Evolutionary conservation across 2,797 vertebrate genomes (phyloP).

Genomic region (Lacerta agilis): DNA sequence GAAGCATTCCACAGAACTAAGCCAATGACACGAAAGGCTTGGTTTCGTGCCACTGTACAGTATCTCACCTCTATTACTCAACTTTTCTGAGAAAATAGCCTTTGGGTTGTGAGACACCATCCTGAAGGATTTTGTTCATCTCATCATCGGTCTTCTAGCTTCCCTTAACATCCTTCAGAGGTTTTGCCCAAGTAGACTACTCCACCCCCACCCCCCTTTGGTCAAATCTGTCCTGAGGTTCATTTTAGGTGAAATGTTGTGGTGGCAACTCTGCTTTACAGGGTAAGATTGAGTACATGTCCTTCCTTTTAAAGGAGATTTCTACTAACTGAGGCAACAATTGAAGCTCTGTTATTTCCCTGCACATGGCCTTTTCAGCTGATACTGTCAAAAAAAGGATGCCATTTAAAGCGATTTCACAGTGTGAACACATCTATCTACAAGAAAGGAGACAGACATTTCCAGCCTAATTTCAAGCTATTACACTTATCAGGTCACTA

Average conservation of each 20-base stretch:
- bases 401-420: background rate
- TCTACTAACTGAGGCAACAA: background rate
- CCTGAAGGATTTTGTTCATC: background rate
- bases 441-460: background rate
- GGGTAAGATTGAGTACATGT: background rate
- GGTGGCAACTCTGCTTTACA: background rate
- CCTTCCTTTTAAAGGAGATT: background rate
- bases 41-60: too few relatives aligned
- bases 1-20: too few relatives aligned
- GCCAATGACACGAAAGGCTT: too few relatives aligned
- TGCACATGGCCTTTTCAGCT: background rate
- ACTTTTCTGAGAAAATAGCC: background rate
- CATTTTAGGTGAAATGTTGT: background rate
- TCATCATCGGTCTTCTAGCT: background rate
- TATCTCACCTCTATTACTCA: too few relatives aligned
- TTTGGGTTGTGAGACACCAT: background rate
- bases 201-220: background rate
- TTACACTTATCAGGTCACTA: background rate
- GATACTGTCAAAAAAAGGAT: background rate
- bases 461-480: slow-evolving; percentile 1
- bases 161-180: background rate
- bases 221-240: background rate
- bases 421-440: background rate
- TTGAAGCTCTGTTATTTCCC: background rate
- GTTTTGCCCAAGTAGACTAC: background rate